Conservation (phyloP, 1,140 invertebrate genomes). For the Andricus grossulariae region DNA sequence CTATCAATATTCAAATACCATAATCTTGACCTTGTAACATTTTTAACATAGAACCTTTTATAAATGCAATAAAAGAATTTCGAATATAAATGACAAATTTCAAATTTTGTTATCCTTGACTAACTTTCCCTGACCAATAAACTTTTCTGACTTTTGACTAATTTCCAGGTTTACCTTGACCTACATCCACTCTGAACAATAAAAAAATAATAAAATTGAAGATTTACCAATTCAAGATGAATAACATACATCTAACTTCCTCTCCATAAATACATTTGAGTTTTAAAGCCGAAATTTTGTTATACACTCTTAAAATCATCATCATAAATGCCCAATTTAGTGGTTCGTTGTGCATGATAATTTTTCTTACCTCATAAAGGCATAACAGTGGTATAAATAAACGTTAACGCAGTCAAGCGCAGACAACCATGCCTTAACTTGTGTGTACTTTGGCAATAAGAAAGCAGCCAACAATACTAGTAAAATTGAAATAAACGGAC, state of each 20-base stretch:
- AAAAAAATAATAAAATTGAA: neutral
- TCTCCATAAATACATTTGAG: slow-evolving; percentile 11
- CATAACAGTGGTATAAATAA: neutral
- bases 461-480: too few species aligned
- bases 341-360: slow-evolving; percentile 24
- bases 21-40: too few species aligned
- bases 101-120: too few species aligned
- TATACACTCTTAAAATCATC: neutral
- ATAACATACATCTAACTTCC: neutral
- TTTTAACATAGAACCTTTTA: too few species aligned
- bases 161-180: too few species aligned
- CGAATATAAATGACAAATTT: too few species aligned
- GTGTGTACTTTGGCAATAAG: slow-evolving; percentile 4
- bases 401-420: neutral
- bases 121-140: too few species aligned
- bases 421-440: slow-evolving; percentile 6
- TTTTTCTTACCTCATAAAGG: slow-evolving; percentile 13
- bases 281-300: slow-evolving; percentile 3
- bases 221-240: neutral
- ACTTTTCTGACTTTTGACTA: too few species aligned
- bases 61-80: too few species aligned
- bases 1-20: too few species aligned
- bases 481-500: neutral
- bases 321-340: slow-evolving; percentile 22
- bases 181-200: neutral